phyloP scores from a whole-genome alignment of 2,888 invertebrate genomes.

The Meliscaeva auricollis region DNA sequence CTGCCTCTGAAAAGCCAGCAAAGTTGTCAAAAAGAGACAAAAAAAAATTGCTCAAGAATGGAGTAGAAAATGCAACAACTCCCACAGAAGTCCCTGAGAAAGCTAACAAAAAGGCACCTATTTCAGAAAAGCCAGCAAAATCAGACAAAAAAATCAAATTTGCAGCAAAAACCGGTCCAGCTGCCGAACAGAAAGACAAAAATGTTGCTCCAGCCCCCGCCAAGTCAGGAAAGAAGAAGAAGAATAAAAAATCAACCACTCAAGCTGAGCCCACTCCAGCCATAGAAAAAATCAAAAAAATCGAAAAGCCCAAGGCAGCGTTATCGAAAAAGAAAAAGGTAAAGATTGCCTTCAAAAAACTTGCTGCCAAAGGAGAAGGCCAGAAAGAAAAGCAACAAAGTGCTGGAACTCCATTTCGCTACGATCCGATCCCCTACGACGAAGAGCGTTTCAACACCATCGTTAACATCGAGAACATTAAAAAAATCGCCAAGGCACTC shows the following conservation, averaged over 20 bases:
- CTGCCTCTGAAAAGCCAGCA: too few relatives aligned
- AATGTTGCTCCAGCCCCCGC: neutral
- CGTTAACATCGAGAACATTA: slow-evolving; percentile 78
- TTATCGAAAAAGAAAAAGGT: slow-evolving; percentile 31
- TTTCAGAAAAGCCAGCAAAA: neutral
- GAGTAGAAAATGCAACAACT: neutral
- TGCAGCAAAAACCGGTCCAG: neutral
- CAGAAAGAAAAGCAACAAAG: neutral
- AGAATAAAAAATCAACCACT: neutral
- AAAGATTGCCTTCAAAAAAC: slow-evolving; percentile 36
- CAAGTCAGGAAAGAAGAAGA: slow-evolving; percentile 35
- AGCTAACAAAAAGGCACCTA: neutral
- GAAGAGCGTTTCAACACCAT: slow-evolving; percentile 80
- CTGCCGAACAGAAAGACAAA: neutral
- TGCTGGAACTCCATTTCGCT: slow-evolving; percentile 5
- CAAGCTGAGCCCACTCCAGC: neutral
- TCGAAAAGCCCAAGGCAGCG: neutral
- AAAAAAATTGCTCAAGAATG: too few relatives aligned
- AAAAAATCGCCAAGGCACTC: slow-evolving; percentile 79
- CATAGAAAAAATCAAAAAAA: neutral
- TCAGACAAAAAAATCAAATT: neutral
- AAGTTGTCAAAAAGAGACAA: too few relatives aligned
- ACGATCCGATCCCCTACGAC: slow-evolving; percentile 79
- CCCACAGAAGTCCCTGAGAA: neutral
- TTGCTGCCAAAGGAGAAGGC: neutral